Evolutionary conservation across 2,113 vertebrate species (phyloP).

Genomic region (Cyprinus carpio): DNA sequence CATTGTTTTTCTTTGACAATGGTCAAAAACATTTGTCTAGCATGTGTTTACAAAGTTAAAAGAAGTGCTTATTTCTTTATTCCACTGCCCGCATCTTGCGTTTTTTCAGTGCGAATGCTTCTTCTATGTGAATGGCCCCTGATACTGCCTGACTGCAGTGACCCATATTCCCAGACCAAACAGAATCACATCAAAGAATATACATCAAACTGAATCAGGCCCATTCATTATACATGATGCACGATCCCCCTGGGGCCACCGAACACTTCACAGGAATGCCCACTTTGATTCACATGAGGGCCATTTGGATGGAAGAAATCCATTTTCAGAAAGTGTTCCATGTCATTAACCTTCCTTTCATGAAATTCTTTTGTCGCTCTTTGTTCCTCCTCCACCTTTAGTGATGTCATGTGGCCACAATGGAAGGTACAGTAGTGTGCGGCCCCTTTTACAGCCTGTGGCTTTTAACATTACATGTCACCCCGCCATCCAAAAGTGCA

Average conservation of each 20-base stretch:
- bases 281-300: constrained; percentile 12
- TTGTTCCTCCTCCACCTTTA: not conserved
- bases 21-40: no score
- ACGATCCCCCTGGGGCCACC: not conserved
- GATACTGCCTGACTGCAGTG: not conserved
- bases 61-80: not conserved
- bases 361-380: not conserved
- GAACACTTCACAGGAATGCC: constrained; percentile 15
- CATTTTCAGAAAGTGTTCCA: constrained; percentile 5
- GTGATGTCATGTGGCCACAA: not conserved
- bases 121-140: not conserved
- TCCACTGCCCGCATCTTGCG: not conserved
- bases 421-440: not conserved
- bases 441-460: not conserved
- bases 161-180: constrained; percentile 13
- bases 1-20: not conserved
- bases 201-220: constrained; percentile 15
- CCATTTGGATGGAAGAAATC: constrained; percentile 25
- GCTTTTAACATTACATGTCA: constrained; percentile 6
- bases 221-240: constrained; percentile 3
- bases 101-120: not conserved
- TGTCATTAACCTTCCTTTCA: constrained; percentile 15
- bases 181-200: constrained; percentile 1
- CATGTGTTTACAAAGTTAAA: no score
- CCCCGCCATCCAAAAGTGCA: not conserved